Base-by-base conservation (phyloP, 1,140 invertebrate genomes). In the Cydia splendana region DNA sequence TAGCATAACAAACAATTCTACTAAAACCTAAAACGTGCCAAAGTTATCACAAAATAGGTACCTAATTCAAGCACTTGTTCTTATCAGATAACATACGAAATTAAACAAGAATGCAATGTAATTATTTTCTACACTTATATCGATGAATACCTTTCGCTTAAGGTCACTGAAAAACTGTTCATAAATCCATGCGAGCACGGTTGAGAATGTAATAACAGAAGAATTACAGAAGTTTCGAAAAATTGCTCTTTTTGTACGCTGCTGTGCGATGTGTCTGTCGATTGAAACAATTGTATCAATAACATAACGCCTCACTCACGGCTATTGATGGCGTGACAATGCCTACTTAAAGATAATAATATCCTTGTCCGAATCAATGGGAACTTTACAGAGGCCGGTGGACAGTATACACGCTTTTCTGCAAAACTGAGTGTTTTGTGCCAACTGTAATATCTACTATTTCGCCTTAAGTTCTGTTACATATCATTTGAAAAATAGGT, bases 221-320 rank as follows among this genome's bases (percentile, higher is more conserved):
- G 6, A 12, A 4, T 24, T 3, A 24, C 9, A 62, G n/a, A n/a
- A 62, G 57, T 24, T 24, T 24, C 57, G 9, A 24, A 24, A 62
- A 62, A 62, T 62, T 62, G 2, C 18, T 24, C 18, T 12, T 20
- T 18, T 24, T 62, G 9, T 24, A 62, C 20, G n/a, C n/a, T 57
- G 53, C 53, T 7, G 20, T 24, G 20, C 20, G 5, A 24, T 62
- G 10, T 24, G 20, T 62, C n/a, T 65, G 77, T 69, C 53, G 67
- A 75, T 71, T 76, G 74, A 77, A 76, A 76, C 80, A 81, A 76
- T 81, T 81, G 80, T 78, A 67, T 81, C 80, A 81, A 81, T 79
- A 71, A 34, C n/a, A 34, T 20, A 15, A 20, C 4, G 42, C 34
- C 20, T 45, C 13, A 18, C 30, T 48, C 15, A 74, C 13, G 42